Evolutionary conservation across 2,888 invertebrate species (phyloP).

Genomic region (Stenotaenia linearis): DNA sequence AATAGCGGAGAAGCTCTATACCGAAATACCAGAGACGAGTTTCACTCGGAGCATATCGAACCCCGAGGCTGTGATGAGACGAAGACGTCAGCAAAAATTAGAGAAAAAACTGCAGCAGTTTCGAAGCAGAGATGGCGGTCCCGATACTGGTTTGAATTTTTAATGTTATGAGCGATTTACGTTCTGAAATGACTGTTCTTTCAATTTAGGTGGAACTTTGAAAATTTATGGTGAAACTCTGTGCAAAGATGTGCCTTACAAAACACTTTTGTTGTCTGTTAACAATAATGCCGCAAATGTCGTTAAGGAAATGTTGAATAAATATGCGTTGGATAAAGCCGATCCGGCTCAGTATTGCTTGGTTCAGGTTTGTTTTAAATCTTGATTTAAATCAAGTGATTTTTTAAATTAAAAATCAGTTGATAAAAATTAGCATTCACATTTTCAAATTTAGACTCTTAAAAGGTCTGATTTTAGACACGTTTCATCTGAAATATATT

Average conservation of each 20-base stretch:
- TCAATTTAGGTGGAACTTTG: slow-evolving; percentile 49
- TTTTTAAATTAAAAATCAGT: no score
- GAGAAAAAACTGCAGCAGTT: slow-evolving; percentile 95
- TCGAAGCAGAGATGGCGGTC: slow-evolving; percentile 88
- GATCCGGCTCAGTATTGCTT: slow-evolving; percentile 89
- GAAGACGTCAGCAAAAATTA: slow-evolving; percentile 90
- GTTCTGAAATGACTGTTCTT: neutral
- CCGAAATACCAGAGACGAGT: slow-evolving; percentile 94
- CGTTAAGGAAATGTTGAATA: slow-evolving; percentile 91
- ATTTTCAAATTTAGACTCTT: no score
- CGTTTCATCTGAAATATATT: neutral
- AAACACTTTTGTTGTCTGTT: slow-evolving; percentile 88
- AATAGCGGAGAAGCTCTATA: slow-evolving; percentile 86
- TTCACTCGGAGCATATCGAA: slow-evolving; percentile 99
- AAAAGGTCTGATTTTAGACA: no score
- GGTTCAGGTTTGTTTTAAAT: slow-evolving; percentile 78
- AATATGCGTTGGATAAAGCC: slow-evolving; percentile 87
- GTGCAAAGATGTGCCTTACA: slow-evolving; percentile 95
- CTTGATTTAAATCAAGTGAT: no score
- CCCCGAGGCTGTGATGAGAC: slow-evolving; percentile 98
- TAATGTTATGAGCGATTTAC: no score
- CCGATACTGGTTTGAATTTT: slow-evolving; percentile 68
- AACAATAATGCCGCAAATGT: slow-evolving; percentile 88
- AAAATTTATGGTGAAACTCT: slow-evolving; percentile 92
- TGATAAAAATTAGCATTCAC: no score